Conservation (phyloP, 2,888 invertebrate genomes). For the Crossocerus cetratus region DNA sequence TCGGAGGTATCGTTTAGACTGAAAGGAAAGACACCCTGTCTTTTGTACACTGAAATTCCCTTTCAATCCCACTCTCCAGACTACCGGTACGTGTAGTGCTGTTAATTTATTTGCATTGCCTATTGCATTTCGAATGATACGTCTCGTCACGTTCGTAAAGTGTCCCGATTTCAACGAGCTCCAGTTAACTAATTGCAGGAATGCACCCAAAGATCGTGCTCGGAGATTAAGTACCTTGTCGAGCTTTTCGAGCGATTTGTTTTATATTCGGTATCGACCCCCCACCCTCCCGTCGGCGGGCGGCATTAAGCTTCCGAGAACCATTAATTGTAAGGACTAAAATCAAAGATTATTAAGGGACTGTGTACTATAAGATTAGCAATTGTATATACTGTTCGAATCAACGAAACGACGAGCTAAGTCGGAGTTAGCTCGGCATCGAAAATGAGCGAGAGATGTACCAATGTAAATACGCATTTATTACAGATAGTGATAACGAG, state of each 20-base stretch:
- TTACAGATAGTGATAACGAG: slow-evolving; percentile 62
- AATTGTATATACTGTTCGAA: slow-evolving; percentile 68
- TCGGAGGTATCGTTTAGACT: too few species aligned
- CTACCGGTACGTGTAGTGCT: slow-evolving; percentile 15
- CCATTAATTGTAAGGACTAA: slow-evolving; percentile 49
- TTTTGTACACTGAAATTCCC: too few species aligned
- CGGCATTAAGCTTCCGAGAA: slow-evolving; percentile 19
- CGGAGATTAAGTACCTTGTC: too few species aligned
- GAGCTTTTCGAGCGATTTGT: too few species aligned
- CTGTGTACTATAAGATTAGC: slow-evolving; percentile 56
- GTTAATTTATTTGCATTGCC: slow-evolving; percentile 36
- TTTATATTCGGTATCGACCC: too few species aligned
- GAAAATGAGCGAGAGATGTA: slow-evolving; percentile 49
- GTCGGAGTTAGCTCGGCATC: background rate
- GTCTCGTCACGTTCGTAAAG: too few species aligned
- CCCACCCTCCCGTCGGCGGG: too few species aligned
- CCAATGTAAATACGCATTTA: slow-evolving; percentile 69
- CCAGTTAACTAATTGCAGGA: too few species aligned
- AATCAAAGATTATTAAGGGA: slow-evolving; percentile 64
- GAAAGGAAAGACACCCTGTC: too few species aligned
- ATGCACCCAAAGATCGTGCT: too few species aligned
- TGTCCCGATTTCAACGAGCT: too few species aligned
- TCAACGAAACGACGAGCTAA: slow-evolving; percentile 31
- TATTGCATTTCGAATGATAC: slow-evolving; percentile 9
- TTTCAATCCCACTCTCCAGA: too few species aligned